These are phyloP conservation scores for Rhinopomastus cyanomelas DNA, from an alignment of 2,113 vertebrate genomes.

Conservation along the genomic window DNA sequence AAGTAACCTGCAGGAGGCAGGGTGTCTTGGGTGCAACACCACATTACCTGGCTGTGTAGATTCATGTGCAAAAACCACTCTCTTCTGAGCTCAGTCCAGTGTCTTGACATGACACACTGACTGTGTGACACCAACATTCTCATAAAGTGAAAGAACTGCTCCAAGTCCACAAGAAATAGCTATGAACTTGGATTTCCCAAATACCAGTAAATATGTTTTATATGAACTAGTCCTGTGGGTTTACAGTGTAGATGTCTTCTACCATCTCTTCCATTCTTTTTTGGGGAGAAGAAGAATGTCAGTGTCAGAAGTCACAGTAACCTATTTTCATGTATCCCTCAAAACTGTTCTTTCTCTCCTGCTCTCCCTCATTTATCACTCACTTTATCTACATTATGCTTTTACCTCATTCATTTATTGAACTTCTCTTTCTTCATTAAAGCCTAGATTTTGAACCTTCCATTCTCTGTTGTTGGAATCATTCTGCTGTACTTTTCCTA, in stretches of 20 bases:
- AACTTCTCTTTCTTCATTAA: neutral
- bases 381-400: neutral
- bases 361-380: neutral
- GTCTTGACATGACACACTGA: neutral
- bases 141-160: neutral
- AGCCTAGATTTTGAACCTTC: neutral
- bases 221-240: neutral
- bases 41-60: accelerated
- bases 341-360: neutral
- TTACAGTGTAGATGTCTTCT: neutral
- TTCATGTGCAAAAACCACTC: neutral
- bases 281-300: neutral
- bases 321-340: neutral
- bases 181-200: neutral
- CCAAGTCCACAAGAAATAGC: neutral
- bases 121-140: neutral
- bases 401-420: neutral
- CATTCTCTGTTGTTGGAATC: neutral
- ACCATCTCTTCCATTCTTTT: neutral
- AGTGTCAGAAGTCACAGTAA: neutral
- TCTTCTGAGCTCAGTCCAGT: neutral
- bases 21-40: neutral
- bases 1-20: neutral
- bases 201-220: neutral
- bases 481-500: neutral